Evolutionary conservation across 2,113 vertebrate species (phyloP), one percentile per base, ranked within the genome.

Genomic region (Potamarius usumacintae): DNA sequence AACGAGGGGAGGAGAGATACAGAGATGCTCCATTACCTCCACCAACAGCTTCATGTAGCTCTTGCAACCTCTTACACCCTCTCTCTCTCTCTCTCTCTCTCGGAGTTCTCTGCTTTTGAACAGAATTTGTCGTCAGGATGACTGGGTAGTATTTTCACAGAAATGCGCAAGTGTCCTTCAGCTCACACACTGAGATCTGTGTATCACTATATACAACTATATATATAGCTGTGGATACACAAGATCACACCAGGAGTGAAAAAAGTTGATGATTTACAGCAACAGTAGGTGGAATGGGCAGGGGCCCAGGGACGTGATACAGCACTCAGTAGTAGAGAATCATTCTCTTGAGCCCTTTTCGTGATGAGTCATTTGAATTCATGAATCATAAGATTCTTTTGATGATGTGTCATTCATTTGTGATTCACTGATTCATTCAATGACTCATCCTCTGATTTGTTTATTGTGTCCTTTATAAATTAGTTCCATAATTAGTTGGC

Each of bases 1-100:
- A 76, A 71, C n/a, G 42, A 60, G 55, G 34, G 53, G 76, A 57
- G 89, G 88, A 87, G 92, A 92, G 90, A 88, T 81, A 77, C 15
- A 48, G 76, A 80, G 85, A 80, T 50, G 81, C 81, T 79, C 72
- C 63, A 76, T 84, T 69, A 69, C 60, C 76, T 69, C 17, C 42
- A 84, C 30, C 60, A 55, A 67, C 79, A 63, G 25, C 42, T 20
- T 18, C 76, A 53, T 63, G 58, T 52, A 69, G 20, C 55, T 57
- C 55, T 57, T 57, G 55, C 25, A 2, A 30, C 18, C 58, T 2
- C 58, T 22, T 71, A 18, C 80, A 1, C 17, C 30, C 88, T 86
- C 63, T 50, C 65, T 86, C 85, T 78, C 34, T 80, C 34, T 78
- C 83, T 34, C 57, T 34, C 69, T 82, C 67, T 72, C 57, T 30